Evolutionary conservation across 2,888 invertebrate genomes (phyloP).

Genomic region (Bombylius major): DNA sequence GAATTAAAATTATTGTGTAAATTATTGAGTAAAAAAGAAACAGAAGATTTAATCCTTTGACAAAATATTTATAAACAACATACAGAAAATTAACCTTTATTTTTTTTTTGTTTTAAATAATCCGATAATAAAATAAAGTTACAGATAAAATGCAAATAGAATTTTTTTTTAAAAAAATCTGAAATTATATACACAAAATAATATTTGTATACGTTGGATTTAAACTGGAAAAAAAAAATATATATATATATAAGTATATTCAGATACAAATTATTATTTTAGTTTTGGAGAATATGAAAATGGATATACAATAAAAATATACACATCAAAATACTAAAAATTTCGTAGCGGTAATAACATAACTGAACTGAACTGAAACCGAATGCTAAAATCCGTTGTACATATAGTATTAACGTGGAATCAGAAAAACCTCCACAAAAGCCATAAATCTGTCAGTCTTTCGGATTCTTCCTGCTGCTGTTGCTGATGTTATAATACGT

Average conservation of each 20-base stretch:
- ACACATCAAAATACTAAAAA: too few relatives aligned
- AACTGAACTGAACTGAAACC: neutral
- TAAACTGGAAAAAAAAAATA: too few relatives aligned
- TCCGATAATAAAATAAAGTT: neutral
- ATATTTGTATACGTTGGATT: too few relatives aligned
- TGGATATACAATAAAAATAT: too few relatives aligned
- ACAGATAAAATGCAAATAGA: neutral
- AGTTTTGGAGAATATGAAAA: too few relatives aligned
- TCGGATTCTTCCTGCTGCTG: conserved; percentile 2
- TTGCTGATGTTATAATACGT: too few relatives aligned
- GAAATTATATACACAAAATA: neutral
- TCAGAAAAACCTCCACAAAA: conserved; percentile 5
- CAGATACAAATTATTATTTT: too few relatives aligned
- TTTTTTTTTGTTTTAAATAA: neutral
- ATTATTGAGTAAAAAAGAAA: too few relatives aligned
- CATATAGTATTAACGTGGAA: conserved; percentile 5
- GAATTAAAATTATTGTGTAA: too few relatives aligned
- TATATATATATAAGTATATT: too few relatives aligned
- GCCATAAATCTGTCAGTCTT: conserved; percentile 9
- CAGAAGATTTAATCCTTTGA: neutral
- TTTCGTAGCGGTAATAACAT: neutral
- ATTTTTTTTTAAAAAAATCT: neutral
- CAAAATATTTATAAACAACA: neutral
- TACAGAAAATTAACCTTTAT: neutral
- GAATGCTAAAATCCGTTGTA: neutral